Conservation (phyloP, 2,113 vertebrate genomes). For the Trachemys scripta region DNA sequence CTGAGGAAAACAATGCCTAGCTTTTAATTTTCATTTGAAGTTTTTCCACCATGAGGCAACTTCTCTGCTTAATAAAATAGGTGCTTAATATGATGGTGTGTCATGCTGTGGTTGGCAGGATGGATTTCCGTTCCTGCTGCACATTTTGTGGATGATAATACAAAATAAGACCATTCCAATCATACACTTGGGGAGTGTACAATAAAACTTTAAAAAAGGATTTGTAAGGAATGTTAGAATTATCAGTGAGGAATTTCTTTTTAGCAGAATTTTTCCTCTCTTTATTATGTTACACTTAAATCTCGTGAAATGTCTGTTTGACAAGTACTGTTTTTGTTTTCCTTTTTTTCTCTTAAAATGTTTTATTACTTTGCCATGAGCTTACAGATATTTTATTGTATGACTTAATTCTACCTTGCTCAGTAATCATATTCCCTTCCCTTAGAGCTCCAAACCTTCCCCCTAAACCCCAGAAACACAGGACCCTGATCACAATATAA, state of each 20-base stretch:
- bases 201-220: slow-evolving; percentile 11
- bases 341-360: neutral
- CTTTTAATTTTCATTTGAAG: slow-evolving; percentile 45
- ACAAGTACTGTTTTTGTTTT: slow-evolving; percentile 18
- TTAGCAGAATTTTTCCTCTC: neutral
- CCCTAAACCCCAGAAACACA: slow-evolving; percentile 91
- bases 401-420: slow-evolving; percentile 73
- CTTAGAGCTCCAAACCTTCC: slow-evolving; percentile 92
- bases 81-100: neutral
- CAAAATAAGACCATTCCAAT: neutral
- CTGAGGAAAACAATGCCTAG: slow-evolving; percentile 14
- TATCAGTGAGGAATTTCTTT: neutral
- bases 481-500: slow-evolving; percentile 91
- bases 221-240: slow-evolving; percentile 22
- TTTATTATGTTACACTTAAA: slow-evolving; percentile 5
- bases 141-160: slow-evolving; percentile 6
- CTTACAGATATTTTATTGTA: slow-evolving; percentile 60
- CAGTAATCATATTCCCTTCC: slow-evolving; percentile 87
- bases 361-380: slow-evolving; percentile 61
- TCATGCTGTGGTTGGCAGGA: neutral
- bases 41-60: slow-evolving; percentile 13
- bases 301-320: slow-evolving; percentile 15
- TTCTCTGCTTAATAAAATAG: slow-evolving; percentile 38
- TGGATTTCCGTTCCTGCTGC: slow-evolving; percentile 22
- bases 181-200: neutral